Percentiles rank a stretch among this genome's conserved stretches.
phyloP scores from a whole-genome alignment of 1,140 invertebrate species.

The Lordiphosa stackelbergi region DNA sequence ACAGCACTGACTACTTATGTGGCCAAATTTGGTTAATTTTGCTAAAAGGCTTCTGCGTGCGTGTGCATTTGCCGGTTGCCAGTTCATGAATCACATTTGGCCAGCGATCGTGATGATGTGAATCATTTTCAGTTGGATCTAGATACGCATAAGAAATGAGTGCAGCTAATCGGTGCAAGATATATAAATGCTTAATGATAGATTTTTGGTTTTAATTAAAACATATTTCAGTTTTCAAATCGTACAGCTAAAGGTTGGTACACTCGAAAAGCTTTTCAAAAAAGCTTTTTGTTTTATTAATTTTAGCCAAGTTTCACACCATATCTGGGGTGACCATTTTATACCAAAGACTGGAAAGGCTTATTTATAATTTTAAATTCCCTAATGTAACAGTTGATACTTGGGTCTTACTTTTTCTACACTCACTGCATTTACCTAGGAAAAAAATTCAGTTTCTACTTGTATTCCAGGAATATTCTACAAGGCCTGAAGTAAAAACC shows the following conservation, averaged over 20 bases:
- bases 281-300: not conserved
- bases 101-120: slow-evolving; percentile 16
- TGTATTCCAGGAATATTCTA: too few relatives aligned
- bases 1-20: slow-evolving; percentile 32
- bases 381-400: not conserved
- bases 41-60: slow-evolving; percentile 6
- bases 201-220: too few relatives aligned
- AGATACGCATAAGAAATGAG: slow-evolving; percentile 15
- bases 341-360: not conserved
- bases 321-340: slow-evolving; percentile 10
- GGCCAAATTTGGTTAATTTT: slow-evolving; percentile 54
- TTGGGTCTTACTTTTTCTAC: too few relatives aligned
- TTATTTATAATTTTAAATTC: not conserved
- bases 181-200: not conserved
- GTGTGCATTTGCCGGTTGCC: slow-evolving; percentile 7
- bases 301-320: slow-evolving; percentile 10
- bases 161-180: not conserved
- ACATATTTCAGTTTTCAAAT: too few relatives aligned
- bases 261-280: not conserved
- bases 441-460: too few relatives aligned
- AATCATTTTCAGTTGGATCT: slow-evolving; percentile 35
- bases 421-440: too few relatives aligned
- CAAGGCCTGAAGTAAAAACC: too few relatives aligned
- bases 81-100: slow-evolving; percentile 48
- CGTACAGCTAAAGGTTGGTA: not conserved